These are phyloP conservation scores for Pitta sordida DNA, from an alignment of 2,113 vertebrate species.

Conservation along the genomic window DNA sequence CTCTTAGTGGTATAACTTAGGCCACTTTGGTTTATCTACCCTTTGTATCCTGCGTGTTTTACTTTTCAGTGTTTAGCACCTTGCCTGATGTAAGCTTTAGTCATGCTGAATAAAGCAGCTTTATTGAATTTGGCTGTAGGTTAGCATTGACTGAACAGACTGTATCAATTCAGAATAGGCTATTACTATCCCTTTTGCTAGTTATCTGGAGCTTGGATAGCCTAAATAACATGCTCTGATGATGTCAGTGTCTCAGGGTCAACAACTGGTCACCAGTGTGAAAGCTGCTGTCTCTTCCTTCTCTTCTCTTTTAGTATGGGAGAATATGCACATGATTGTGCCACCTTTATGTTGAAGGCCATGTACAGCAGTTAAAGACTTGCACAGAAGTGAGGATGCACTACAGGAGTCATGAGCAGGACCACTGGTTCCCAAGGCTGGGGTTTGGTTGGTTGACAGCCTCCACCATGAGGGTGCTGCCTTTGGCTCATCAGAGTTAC, in stretches of 20 bases:
- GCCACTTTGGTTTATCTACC: neutral
- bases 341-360: neutral
- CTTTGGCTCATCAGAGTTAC: neutral
- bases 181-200: neutral
- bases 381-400: neutral
- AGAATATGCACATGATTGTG: neutral
- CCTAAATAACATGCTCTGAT: neutral
- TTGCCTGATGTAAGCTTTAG: neutral
- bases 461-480: neutral
- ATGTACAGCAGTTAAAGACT: neutral
- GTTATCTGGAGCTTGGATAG: neutral
- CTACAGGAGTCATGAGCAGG: neutral
- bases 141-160: neutral
- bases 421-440: neutral
- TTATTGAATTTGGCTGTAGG: slow-evolving; percentile 40
- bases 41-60: neutral
- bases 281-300: neutral
- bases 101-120: slow-evolving; percentile 1
- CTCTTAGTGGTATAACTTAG: neutral
- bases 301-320: neutral
- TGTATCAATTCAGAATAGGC: slow-evolving; percentile 3
- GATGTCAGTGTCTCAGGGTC: neutral
- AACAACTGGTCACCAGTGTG: neutral
- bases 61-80: neutral
- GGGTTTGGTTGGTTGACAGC: neutral